Base-by-base conservation (phyloP, 2,797 vertebrate species). In the Pipistrellus pygmaeus region DNA sequence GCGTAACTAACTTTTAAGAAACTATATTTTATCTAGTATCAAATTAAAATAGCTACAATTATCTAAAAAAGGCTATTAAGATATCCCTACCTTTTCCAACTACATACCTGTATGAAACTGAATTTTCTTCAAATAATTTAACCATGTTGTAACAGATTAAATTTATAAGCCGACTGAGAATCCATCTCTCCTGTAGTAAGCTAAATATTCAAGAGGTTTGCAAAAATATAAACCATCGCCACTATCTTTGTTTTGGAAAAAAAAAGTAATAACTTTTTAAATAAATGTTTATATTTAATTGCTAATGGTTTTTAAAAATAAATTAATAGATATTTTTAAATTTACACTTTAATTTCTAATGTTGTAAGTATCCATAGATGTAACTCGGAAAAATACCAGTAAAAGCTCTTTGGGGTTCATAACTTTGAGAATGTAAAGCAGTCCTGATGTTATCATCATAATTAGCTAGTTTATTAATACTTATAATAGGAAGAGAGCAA, bases 31-130 rank as follows among this genome's bases (percentile, higher is more conserved):
- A 48, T 66, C 48, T 75, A 75, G 12, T 77, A 85, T 66, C 85
- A 89, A 83, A 72, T 66, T 84, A 92, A 84, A 84, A 90, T 10
- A 87, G 60, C 35, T 60, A 90, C 25, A 84, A 87, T 71, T 88
- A 72, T 35, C 76, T 88, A 8, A 64, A 84, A 77, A 48, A 62
- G 27, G 35, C 23, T 91, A 76, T 76, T 78, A 88, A 91, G 57
- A 68, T 41, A 95, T 46, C 32, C 8, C 13, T 88, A 20, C 18
- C 4, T 51, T 94, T 93, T 76, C 73, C 64, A 86, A 83, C 18
- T 53, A 69, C 10, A 12, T 20, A 77, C 48, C 62, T 89, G 3
- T 87, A 11, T 83, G 23, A 93, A 53, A 55, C 32, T 53, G 10
- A 88, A 88, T 78, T 86, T 86, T 68, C 55, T 89, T 83, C 71